These are phyloP conservation scores for Notodonta ziczac DNA, from an alignment of 2,888 invertebrate species.

Conservation along the genomic window DNA sequence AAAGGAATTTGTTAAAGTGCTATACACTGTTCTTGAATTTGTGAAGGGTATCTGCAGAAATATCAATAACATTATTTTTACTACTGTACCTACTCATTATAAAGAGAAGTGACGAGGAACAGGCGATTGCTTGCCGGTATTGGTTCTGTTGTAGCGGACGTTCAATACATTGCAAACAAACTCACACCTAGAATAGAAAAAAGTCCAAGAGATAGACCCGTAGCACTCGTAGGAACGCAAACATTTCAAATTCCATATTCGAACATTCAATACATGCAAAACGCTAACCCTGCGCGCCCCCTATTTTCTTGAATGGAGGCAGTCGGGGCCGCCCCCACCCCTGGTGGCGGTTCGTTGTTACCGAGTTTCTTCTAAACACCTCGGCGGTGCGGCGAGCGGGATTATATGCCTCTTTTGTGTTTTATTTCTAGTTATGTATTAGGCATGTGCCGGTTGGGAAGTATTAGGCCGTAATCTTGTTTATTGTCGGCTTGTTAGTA, in stretches of 20 bases:
- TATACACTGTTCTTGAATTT: no score
- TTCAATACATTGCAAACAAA: no score
- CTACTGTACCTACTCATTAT: no score
- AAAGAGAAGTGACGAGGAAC: no score
- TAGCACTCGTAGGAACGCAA: no score
- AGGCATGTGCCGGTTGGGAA: slow-evolving; percentile 18
- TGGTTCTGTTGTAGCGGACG: no score
- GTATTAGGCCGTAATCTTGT: slow-evolving; percentile 33
- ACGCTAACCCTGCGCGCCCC: slow-evolving; percentile 32
- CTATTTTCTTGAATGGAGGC: slow-evolving; percentile 33
- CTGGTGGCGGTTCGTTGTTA: slow-evolving; percentile 40
- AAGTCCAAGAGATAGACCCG: no score
- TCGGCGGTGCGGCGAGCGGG: slow-evolving; percentile 48
- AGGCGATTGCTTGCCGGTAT: no score
- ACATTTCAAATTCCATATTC: neutral
- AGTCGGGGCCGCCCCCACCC: slow-evolving; percentile 17
- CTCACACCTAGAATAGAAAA: no score
- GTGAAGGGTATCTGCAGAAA: no score
- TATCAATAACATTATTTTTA: no score
- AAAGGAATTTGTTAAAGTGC: no score
- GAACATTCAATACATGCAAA: slow-evolving; percentile 6
- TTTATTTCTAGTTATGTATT: slow-evolving; percentile 34
- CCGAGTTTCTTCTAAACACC: slow-evolving; percentile 55
- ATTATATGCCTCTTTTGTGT: slow-evolving; percentile 53
- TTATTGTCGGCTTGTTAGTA: slow-evolving; percentile 16